Evolutionary conservation across 2,113 vertebrate species (phyloP).

Genomic region (Hyaena hyaena): DNA sequence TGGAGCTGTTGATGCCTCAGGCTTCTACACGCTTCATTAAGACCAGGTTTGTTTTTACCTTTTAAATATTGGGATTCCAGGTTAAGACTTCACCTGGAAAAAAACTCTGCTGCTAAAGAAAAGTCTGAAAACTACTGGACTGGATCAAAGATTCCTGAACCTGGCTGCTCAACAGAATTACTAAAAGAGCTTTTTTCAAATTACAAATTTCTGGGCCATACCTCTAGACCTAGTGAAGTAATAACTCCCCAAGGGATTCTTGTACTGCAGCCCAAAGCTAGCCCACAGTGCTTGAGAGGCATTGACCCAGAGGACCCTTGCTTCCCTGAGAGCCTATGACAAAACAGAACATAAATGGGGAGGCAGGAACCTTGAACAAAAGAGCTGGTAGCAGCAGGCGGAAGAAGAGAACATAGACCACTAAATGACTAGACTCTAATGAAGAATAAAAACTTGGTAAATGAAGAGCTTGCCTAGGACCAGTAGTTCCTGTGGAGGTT

Average conservation of each 20-base stretch:
- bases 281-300: background rate
- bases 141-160: slow-evolving; percentile 35
- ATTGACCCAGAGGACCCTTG: background rate
- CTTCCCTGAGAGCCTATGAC: background rate
- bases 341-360: background rate
- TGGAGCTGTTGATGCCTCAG: background rate
- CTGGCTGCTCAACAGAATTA: background rate
- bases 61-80: slow-evolving; percentile 38
- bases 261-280: background rate
- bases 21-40: background rate
- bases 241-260: background rate
- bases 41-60: background rate
- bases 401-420: background rate
- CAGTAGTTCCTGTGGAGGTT: slow-evolving; percentile 18
- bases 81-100: background rate
- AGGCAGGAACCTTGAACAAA: slow-evolving; percentile 1
- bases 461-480: background rate
- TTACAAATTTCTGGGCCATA: background rate
- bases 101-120: slow-evolving; percentile 29
- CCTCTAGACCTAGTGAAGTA: background rate
- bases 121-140: slow-evolving; percentile 7
- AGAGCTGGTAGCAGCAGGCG: background rate
- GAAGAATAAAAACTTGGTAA: background rate
- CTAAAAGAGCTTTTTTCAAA: slow-evolving; percentile 33
- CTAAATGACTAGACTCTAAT: background rate